phyloP scores from a whole-genome alignment of 2,888 invertebrate species.

The Acrocyrtus sp. region DNA sequence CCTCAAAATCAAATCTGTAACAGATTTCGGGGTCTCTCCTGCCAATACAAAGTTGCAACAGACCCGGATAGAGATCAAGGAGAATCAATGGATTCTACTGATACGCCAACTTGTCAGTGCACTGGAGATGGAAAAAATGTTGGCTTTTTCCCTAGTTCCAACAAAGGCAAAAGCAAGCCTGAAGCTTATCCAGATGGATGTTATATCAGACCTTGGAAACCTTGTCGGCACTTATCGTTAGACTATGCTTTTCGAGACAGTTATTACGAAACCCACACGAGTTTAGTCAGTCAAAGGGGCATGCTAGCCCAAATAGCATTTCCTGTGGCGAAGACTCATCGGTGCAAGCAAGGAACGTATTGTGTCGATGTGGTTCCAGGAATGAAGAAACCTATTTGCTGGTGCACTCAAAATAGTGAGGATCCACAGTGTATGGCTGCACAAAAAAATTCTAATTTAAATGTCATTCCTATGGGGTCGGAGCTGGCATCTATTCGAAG shows the following conservation, averaged over 20 bases:
- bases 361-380: slow-evolving; percentile 16
- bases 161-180: neutral
- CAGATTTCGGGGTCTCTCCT: slow-evolving; percentile 5
- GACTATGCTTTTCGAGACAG: neutral
- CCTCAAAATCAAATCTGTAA: neutral
- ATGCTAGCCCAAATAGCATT: slow-evolving; percentile 10
- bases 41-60: neutral
- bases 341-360: slow-evolving; percentile 11
- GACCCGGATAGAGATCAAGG: slow-evolving; percentile 8
- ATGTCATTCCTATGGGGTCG: neutral
- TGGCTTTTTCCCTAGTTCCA: neutral
- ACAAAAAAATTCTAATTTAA: neutral
- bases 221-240: neutral
- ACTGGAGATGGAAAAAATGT: neutral
- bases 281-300: neutral
- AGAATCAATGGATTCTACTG: neutral
- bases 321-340: slow-evolving; percentile 8
- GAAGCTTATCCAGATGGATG: slow-evolving; percentile 8
- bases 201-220: slow-evolving; percentile 11
- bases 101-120: slow-evolving; percentile 9
- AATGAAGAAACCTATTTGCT: slow-evolving; percentile 12
- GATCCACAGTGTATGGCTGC: neutral
- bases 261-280: slow-evolving; percentile 2
- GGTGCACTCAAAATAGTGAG: slow-evolving; percentile 10
- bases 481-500: neutral